These are phyloP conservation scores for Zenarchopterus dispar DNA, from an alignment of 2,797 vertebrate genomes.

Conservation along the genomic window DNA sequence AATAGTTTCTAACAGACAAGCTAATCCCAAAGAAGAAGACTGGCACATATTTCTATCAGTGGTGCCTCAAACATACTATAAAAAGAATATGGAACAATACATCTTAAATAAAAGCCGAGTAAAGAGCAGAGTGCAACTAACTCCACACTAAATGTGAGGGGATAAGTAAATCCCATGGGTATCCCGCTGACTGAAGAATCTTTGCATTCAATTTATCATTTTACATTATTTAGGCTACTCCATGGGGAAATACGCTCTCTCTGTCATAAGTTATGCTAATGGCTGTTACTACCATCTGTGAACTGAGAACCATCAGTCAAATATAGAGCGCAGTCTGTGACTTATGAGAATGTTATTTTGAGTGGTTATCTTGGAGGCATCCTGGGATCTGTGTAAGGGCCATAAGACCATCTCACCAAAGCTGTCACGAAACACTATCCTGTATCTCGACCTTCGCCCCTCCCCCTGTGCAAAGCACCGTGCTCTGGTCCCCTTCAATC, in stretches of 20 bases:
- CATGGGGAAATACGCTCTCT: slow-evolving; percentile 67
- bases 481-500: slow-evolving; percentile 59
- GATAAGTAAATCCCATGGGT: slow-evolving; percentile 61
- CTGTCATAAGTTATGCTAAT: slow-evolving; percentile 78
- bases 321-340: slow-evolving; percentile 50
- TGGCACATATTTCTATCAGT: slow-evolving; percentile 25
- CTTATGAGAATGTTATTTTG: slow-evolving; percentile 60
- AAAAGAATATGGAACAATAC: slow-evolving; percentile 44
- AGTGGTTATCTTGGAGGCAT: slow-evolving; percentile 57
- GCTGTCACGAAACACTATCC: slow-evolving; percentile 56
- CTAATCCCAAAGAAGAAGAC: slow-evolving; percentile 14
- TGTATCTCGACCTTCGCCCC: slow-evolving; percentile 33
- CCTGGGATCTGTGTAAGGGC: slow-evolving; percentile 40
- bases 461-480: slow-evolving; percentile 31
- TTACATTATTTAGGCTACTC: slow-evolving; percentile 76
- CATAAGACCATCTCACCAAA: slow-evolving; percentile 46
- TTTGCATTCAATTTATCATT: slow-evolving; percentile 73
- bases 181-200: slow-evolving; percentile 57
- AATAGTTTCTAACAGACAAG: slow-evolving; percentile 27
- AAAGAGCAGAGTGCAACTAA: slow-evolving; percentile 57
- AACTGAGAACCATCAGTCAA: slow-evolving; percentile 68
- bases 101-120: slow-evolving; percentile 42
- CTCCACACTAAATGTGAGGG: slow-evolving; percentile 57
- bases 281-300: slow-evolving; percentile 74
- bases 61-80: slow-evolving; percentile 21